A percentile compares a stretch with the other conserved stretches of the same genome.
Conservation (phyloP, 2,888 invertebrate genomes). For the Plemyria rubiginata region DNA sequence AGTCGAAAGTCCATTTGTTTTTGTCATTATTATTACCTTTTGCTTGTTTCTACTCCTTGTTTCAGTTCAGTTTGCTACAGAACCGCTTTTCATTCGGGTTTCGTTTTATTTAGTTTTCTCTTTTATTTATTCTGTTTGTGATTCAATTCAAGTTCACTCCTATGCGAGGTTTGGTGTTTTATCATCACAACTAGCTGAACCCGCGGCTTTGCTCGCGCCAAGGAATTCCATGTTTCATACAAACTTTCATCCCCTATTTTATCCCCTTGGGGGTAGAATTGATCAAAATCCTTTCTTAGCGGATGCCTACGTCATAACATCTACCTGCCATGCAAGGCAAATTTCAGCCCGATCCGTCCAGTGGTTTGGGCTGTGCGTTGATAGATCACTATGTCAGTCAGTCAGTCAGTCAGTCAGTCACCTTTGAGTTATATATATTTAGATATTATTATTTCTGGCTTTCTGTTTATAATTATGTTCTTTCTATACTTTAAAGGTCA, state of each 20-base stretch:
- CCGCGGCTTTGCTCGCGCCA: no score
- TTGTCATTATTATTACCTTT: slow-evolving; percentile 51
- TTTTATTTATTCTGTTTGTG: slow-evolving; percentile 52
- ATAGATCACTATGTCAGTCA: no score
- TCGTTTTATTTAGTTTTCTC: slow-evolving; percentile 47
- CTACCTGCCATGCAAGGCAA: no score
- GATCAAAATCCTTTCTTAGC: no score
- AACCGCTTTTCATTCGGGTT: slow-evolving; percentile 59
- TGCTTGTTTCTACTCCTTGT: slow-evolving; percentile 52
- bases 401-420: no score
- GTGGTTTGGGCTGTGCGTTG: no score
- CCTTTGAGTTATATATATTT: no score
- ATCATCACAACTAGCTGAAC: slow-evolving; percentile 20
- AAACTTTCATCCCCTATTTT: no score
- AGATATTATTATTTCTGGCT: not conserved
- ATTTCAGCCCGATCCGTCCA: no score
- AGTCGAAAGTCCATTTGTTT: slow-evolving; percentile 59
- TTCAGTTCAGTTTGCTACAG: slow-evolving; percentile 52
- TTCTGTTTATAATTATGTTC: not conserved
- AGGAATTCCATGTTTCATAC: no score
- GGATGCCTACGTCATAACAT: no score
- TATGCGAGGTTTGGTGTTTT: slow-evolving; percentile 34
- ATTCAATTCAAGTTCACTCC: slow-evolving; percentile 50
- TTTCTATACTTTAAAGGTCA: slow-evolving; percentile 7
- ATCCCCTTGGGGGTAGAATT: no score